A percentile compares a stretch with the other conserved stretches of the same genome.
Conservation (phyloP, 2,797 vertebrate species). For the Trichosurus vulpecula region DNA sequence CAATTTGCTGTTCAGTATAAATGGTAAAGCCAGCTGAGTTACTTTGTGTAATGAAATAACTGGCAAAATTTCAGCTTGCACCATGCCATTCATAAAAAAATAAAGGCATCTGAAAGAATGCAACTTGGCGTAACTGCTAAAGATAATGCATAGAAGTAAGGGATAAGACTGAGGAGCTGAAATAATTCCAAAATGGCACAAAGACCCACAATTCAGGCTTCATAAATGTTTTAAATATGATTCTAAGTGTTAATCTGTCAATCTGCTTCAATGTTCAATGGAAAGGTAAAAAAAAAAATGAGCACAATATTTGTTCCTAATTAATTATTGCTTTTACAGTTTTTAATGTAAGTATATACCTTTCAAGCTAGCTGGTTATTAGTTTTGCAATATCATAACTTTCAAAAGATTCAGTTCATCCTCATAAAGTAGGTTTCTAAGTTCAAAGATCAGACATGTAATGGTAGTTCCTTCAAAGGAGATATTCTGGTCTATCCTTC, state of each 20-base stretch:
- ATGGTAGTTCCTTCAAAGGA: conserved; percentile 81
- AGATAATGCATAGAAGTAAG: conserved; percentile 47
- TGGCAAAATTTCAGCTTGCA: conserved; percentile 49
- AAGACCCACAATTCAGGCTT: conserved; percentile 55
- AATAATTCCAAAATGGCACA: conserved; percentile 45
- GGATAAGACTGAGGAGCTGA: background rate
- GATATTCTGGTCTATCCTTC: conserved; percentile 38
- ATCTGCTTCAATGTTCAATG: conserved; percentile 39
- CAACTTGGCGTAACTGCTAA: conserved; percentile 43
- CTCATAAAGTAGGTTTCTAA: conserved; percentile 72
- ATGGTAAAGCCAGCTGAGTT: conserved; percentile 46
- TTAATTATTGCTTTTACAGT: background rate
- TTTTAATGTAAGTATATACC: conserved; percentile 45
- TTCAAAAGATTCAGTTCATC: conserved; percentile 67
- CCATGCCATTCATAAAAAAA: conserved; percentile 54
- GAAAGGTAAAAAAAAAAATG: conserved; percentile 40
- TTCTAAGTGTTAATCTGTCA: conserved; percentile 66
- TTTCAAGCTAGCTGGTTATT: conserved; percentile 69
- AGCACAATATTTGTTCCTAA: conserved; percentile 48
- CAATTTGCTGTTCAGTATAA: conserved; percentile 61
- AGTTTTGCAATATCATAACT: conserved; percentile 70
- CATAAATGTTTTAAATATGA: conserved; percentile 27
- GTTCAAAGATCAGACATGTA: conserved; percentile 83
- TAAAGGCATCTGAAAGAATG: conserved; percentile 65
- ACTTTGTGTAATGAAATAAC: conserved; percentile 63